Conservation (phyloP, 1,140 invertebrate species). For the Carcinoscorpius rotundicauda region DNA sequence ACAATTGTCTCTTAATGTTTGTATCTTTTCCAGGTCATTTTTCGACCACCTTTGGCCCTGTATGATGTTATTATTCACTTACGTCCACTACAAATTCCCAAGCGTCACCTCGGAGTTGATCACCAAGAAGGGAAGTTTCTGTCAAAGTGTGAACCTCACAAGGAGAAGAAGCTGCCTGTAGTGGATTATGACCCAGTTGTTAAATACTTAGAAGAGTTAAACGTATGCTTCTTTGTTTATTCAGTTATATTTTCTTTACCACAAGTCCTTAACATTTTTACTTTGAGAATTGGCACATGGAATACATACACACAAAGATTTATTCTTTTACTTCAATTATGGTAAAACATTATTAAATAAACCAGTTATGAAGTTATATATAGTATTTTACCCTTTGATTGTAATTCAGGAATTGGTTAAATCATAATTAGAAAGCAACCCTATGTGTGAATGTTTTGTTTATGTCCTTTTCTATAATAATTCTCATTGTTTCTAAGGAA, state of each 20-base stretch:
- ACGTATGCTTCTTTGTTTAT: constrained; percentile 42
- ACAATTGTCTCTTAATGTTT: no score
- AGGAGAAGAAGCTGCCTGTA: constrained; percentile 48
- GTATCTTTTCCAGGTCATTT: constrained; percentile 41
- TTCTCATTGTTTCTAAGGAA: no score
- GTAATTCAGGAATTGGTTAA: no score
- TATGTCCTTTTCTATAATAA: no score
- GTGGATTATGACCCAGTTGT: constrained; percentile 62
- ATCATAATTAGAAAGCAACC: no score
- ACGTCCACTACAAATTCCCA: constrained; percentile 42
- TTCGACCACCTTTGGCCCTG: constrained; percentile 48
- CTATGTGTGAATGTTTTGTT: no score
- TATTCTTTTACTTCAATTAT: no score
- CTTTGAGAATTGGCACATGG: background rate
- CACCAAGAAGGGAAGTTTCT: constrained; percentile 4
- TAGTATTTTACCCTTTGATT: no score
- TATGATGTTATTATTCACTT: constrained; percentile 69
- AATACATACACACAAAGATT: no score
- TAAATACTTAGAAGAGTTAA: constrained; percentile 55
- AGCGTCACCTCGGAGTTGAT: constrained; percentile 35
- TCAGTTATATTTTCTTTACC: background rate
- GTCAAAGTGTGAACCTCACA: constrained; percentile 13
- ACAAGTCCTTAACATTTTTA: background rate
- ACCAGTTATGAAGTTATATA: no score
- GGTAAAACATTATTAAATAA: no score